phyloP scores from a whole-genome alignment of 2,113 vertebrate genomes.

The Carassius carassius region DNA sequence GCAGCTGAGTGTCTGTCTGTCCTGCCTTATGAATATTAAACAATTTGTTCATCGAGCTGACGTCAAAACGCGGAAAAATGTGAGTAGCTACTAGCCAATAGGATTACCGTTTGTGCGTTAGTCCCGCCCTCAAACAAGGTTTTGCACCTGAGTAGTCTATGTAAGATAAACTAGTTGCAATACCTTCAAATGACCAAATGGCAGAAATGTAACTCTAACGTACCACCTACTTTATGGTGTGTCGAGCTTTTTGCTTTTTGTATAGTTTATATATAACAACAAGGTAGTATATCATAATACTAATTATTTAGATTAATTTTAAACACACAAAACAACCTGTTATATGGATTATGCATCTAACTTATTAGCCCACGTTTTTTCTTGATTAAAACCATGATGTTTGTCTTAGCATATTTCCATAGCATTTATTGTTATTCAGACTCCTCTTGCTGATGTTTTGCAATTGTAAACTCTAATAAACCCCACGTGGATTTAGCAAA shows the following conservation, averaged over 20 bases:
- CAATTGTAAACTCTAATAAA: background rate
- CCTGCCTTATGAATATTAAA: too few relatives aligned
- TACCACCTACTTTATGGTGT: background rate
- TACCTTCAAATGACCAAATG: background rate
- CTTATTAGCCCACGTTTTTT: background rate
- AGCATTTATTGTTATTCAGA: conserved; percentile 5
- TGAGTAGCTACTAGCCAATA: background rate
- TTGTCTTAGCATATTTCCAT: background rate
- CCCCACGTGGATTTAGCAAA: background rate
- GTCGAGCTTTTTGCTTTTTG: background rate
- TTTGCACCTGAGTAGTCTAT: background rate
- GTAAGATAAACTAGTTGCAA: background rate
- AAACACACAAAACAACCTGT: background rate
- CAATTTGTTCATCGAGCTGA: too few relatives aligned
- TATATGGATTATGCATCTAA: background rate
- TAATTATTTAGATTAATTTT: background rate
- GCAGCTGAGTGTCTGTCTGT: too few relatives aligned
- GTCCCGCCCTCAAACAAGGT: background rate
- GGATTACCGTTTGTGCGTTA: background rate
- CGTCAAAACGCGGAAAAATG: background rate
- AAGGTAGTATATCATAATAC: background rate
- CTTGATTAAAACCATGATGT: background rate
- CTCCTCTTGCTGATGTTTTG: background rate
- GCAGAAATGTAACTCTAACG: background rate
- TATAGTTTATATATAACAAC: background rate